Conservation (phyloP, 2,113 vertebrate genomes). For the Coptodon rendalli region DNA sequence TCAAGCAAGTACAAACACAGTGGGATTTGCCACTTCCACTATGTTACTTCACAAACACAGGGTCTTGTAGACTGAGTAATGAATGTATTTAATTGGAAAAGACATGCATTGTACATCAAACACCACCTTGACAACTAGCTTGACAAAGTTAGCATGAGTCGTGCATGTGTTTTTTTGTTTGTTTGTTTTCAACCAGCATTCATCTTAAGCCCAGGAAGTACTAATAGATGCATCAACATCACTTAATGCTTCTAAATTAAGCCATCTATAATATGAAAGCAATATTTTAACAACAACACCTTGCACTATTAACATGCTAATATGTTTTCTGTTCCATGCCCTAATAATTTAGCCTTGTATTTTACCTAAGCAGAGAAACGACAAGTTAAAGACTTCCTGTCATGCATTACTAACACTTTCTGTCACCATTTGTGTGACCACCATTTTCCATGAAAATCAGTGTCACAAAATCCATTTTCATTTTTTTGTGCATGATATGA, state of each 20-base stretch:
- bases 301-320: neutral
- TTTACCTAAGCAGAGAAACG: neutral
- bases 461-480: neutral
- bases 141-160: neutral
- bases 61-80: slow-evolving; percentile 13
- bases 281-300: neutral
- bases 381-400: neutral
- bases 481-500: neutral
- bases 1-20: neutral
- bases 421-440: neutral
- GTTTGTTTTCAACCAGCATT: neutral
- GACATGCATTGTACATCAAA: neutral
- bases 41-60: slow-evolving; percentile 19
- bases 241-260: neutral
- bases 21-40: neutral
- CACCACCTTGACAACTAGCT: neutral
- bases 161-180: neutral
- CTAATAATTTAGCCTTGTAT: neutral
- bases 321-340: neutral
- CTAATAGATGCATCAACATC: neutral
- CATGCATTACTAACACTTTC: neutral
- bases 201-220: neutral
- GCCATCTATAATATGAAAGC: neutral
- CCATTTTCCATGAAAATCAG: neutral
- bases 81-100: neutral